phyloP scores from a whole-genome alignment of 2,888 invertebrate genomes.

The Apamea monoglypha region DNA sequence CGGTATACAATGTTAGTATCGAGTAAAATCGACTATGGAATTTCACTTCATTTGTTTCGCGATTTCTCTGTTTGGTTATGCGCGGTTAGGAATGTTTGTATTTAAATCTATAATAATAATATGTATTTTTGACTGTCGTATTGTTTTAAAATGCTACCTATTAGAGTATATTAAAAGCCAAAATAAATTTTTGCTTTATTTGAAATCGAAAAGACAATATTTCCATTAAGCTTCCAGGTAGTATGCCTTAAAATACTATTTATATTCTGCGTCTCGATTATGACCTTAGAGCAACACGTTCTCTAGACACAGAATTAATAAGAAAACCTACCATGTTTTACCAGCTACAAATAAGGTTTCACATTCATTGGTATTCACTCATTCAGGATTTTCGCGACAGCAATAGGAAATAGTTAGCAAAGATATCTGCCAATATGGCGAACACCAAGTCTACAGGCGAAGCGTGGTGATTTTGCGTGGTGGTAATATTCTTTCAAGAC shows the following conservation, averaged over 20 bases:
- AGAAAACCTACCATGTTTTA: background rate
- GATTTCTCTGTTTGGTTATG: constrained; percentile 71
- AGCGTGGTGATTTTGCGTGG: background rate
- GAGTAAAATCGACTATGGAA: constrained; percentile 70
- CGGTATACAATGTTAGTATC: constrained; percentile 70
- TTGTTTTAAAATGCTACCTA: background rate
- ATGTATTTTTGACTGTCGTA: background rate
- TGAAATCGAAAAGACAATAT: background rate
- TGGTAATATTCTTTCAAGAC: background rate
- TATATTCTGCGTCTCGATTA: background rate
- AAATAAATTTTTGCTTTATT: background rate
- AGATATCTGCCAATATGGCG: background rate
- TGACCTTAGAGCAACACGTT: constrained; percentile 42
- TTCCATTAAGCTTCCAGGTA: background rate
- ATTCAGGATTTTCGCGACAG: background rate
- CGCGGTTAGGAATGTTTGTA: constrained; percentile 21
- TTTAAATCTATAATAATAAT: background rate
- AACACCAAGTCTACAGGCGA: no score
- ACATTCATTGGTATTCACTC: background rate
- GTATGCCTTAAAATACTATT: constrained; percentile 5
- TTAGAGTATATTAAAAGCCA: background rate
- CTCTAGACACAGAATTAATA: constrained; percentile 20
- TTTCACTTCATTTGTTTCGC: constrained; percentile 79
- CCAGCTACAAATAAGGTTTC: background rate
- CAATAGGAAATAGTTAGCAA: background rate